Evolutionary conservation across 2,113 vertebrate species (phyloP).

Genomic region (Cygnus atratus): DNA sequence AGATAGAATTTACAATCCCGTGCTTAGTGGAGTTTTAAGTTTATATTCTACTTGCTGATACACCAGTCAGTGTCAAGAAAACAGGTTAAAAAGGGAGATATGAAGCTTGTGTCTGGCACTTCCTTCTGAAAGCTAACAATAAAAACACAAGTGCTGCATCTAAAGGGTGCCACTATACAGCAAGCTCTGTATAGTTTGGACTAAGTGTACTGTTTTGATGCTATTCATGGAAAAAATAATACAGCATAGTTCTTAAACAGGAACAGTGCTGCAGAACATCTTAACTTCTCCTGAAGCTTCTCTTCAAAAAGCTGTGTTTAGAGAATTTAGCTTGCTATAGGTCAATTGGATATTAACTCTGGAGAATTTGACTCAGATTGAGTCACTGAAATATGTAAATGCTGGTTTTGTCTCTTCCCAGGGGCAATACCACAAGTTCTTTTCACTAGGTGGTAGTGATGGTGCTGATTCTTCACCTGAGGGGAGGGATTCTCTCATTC

Average conservation of each 20-base stretch:
- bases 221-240: background rate
- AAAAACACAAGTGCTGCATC: background rate
- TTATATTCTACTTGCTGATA: slow-evolving; percentile 4
- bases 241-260: background rate
- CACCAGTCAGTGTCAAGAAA: slow-evolving; percentile 3
- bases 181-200: background rate
- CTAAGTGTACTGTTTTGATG: background rate
- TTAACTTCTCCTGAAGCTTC: background rate
- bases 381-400: background rate
- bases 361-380: background rate
- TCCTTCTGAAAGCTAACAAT: background rate
- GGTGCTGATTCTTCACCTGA: background rate
- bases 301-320: background rate
- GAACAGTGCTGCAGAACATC: background rate
- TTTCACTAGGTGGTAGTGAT: background rate
- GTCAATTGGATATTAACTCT: background rate
- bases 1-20: background rate
- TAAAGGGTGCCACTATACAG: background rate
- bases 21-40: background rate
- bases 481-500: background rate
- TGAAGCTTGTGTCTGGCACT: background rate
- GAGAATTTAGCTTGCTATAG: background rate
- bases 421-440: background rate
- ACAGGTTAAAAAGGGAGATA: background rate
- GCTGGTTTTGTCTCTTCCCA: background rate